phyloP scores from a whole-genome alignment of 2,113 vertebrate genomes.

The Kryptolebias marmoratus region DNA sequence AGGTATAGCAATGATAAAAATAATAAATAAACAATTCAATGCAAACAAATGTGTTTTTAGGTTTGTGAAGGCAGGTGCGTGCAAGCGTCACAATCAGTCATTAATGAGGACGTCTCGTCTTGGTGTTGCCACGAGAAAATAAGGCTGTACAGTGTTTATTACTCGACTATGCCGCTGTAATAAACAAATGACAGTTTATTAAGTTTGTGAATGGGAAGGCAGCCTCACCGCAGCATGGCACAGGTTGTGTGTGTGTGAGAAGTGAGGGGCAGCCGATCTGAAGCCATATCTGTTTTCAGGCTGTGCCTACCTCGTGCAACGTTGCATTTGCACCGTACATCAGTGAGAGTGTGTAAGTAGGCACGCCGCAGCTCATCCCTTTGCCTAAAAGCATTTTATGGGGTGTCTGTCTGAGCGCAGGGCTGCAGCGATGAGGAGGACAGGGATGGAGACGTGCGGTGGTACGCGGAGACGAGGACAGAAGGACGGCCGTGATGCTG shows the following conservation, averaged over 20 bases:
- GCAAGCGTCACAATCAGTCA: conserved; percentile 1
- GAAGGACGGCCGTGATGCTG: conserved; percentile 8
- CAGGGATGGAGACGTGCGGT: conserved; percentile 32
- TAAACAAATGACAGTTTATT: conserved; percentile 47
- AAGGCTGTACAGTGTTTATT: conserved; percentile 30
- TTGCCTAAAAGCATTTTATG: conserved; percentile 71
- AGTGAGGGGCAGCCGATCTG: conserved; percentile 11
- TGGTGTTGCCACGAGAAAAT: conserved; percentile 30
- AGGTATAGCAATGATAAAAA: conserved; percentile 16
- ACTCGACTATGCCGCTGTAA: conserved; percentile 17
- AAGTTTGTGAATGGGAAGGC: conserved; percentile 23
- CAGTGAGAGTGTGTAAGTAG: conserved; percentile 36
- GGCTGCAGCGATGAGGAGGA: conserved; percentile 68
- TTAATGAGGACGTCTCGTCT: conserved; percentile 33
- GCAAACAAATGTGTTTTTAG: background rate
- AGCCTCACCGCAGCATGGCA: conserved; percentile 55
- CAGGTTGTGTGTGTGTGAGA: conserved; percentile 26
- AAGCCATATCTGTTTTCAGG: conserved; percentile 30
- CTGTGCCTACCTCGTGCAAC: conserved; percentile 38
- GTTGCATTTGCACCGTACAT: conserved; percentile 39
- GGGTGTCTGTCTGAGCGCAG: conserved; percentile 62
- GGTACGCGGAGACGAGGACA: conserved; percentile 13
- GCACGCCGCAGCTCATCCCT: conserved; percentile 68
- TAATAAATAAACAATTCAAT: conserved; percentile 1
- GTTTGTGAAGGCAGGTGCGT: conserved; percentile 5